A percentile compares a stretch with the other conserved stretches of the same genome.
Evolutionary conservation across 1,140 invertebrate genomes (phyloP).

Genomic region (Octopus sinensis): DNA sequence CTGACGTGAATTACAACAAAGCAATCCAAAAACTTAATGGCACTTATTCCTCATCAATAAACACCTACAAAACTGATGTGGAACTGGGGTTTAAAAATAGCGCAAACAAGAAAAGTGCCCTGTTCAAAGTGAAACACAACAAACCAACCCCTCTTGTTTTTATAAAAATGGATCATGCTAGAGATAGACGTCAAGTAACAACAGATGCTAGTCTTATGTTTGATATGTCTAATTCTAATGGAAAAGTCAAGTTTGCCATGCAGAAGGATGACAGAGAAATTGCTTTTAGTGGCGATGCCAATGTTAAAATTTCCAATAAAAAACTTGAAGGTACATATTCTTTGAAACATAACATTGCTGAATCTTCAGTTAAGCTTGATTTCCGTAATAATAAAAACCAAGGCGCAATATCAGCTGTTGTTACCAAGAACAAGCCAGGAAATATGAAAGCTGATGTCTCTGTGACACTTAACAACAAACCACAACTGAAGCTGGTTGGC

Average conservation of each 20-base stretch:
- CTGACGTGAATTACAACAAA: background rate
- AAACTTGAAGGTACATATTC: background rate
- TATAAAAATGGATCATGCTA: background rate
- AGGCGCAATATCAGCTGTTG: background rate
- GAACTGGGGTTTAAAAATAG: background rate
- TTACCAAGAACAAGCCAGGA: background rate
- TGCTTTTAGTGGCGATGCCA: background rate
- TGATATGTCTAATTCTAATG: background rate
- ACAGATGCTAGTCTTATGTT: background rate
- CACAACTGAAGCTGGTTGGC: background rate
- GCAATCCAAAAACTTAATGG: background rate
- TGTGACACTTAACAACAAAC: background rate
- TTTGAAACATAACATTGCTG: background rate
- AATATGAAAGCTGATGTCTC: background rate
- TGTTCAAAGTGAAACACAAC: background rate
- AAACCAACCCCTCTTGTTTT: background rate
- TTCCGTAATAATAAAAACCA: background rate
- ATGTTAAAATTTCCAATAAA: background rate
- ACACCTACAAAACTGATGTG: background rate
- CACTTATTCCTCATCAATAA: background rate
- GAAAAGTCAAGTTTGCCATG: background rate
- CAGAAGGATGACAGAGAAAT: background rate
- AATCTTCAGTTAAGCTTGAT: background rate
- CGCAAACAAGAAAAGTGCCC: background rate
- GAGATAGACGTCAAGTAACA: background rate